These are phyloP conservation scores for Anodontia alba DNA, from an alignment of 2,888 invertebrate species.

Conservation along the genomic window DNA sequence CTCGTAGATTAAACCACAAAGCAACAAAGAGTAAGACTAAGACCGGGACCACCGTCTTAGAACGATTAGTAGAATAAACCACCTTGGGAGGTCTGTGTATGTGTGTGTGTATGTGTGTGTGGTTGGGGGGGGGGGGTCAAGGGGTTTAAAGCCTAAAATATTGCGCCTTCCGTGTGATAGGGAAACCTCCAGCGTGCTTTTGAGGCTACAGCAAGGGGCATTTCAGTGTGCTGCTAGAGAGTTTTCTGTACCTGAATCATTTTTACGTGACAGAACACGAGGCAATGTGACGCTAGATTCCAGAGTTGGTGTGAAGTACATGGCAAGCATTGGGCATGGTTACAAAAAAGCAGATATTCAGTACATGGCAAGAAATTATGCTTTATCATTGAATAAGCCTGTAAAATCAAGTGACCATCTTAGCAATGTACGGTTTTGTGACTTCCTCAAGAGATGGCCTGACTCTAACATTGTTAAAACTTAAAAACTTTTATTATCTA, in stretches of 20 bases:
- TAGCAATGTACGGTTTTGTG: conserved; percentile 48
- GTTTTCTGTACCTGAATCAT: conserved; percentile 37
- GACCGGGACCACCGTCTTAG: too few species aligned
- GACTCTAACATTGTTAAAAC: conserved; percentile 34
- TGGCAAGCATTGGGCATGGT: conserved; percentile 44
- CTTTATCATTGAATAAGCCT: conserved; percentile 21
- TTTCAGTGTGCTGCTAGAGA: conserved; percentile 36
- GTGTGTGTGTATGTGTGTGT: too few species aligned
- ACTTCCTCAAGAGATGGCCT: conserved; percentile 35
- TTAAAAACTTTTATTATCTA: conserved; percentile 28
- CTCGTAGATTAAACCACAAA: too few species aligned
- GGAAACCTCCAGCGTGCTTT: conserved; percentile 22
- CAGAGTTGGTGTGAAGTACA: conserved; percentile 26
- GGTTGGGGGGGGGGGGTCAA: too few species aligned
- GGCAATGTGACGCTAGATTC: conserved; percentile 31
- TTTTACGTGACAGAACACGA: conserved; percentile 32
- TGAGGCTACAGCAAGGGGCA: conserved; percentile 25
- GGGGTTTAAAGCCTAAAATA: neutral
- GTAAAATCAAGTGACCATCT: conserved; percentile 12
- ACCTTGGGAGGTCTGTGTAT: too few species aligned
- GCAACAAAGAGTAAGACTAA: too few species aligned
- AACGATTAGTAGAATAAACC: too few species aligned
- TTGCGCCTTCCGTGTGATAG: conserved; percentile 23
- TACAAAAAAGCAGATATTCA: conserved; percentile 33
- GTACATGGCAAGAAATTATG: conserved; percentile 41